phyloP scores from a whole-genome alignment of 2,113 vertebrate genomes.

The Corydoras maculifer region DNA sequence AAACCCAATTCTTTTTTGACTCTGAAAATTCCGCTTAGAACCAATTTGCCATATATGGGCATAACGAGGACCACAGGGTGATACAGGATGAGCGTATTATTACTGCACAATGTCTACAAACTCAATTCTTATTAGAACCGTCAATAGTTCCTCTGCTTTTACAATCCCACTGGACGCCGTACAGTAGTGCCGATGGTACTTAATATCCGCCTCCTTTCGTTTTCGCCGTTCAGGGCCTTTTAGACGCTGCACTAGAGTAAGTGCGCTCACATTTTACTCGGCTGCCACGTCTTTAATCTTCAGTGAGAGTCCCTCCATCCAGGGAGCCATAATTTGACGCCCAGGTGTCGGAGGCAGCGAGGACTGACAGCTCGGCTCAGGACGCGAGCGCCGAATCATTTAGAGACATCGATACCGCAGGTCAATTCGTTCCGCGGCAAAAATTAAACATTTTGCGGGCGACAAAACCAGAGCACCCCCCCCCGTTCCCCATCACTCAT shows the following conservation, averaged over 20 bases:
- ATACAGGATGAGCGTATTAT: too few species aligned
- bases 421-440: slow-evolving; percentile 32
- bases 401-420: slow-evolving; percentile 31
- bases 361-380: slow-evolving; percentile 29
- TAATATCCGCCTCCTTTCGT: slow-evolving; percentile 12
- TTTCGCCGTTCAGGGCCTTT: slow-evolving; percentile 7
- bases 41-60: too few species aligned
- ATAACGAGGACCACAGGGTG: too few species aligned
- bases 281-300: slow-evolving; percentile 41
- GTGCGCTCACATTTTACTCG: slow-evolving; percentile 33
- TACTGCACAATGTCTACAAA: too few species aligned
- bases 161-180: too few species aligned
- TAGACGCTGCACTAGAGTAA: too few species aligned
- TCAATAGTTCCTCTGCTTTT: too few species aligned
- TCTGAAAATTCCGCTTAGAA: too few species aligned
- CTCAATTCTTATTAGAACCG: too few species aligned
- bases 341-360: slow-evolving; percentile 28
- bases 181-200: background rate
- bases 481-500: too few species aligned
- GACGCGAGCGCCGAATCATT: slow-evolving; percentile 33
- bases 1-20: too few species aligned
- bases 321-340: slow-evolving; percentile 42
- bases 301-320: slow-evolving; percentile 34
- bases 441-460: slow-evolving; percentile 26
- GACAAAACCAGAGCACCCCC: background rate